A percentile compares a stretch with the other conserved stretches of the same genome.
phyloP scores from a whole-genome alignment of 2,113 vertebrate species.

The Corythornis cristatus region DNA sequence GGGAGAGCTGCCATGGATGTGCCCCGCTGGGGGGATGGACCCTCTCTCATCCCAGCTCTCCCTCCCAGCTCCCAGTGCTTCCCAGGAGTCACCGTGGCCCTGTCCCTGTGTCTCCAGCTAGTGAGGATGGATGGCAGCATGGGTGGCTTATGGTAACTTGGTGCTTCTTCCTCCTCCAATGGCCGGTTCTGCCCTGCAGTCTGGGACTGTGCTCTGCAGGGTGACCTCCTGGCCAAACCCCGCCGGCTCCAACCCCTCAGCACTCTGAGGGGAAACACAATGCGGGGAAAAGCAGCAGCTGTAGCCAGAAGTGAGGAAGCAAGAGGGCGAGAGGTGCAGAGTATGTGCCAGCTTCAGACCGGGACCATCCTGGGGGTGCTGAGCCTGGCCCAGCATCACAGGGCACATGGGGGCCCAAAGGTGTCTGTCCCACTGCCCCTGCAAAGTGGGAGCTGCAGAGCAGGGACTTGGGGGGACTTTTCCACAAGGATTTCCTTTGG shows the following conservation, averaged over 20 bases:
- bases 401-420: fast-evolving
- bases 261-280: neutral
- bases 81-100: neutral
- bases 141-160: neutral
- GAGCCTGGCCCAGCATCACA: neutral
- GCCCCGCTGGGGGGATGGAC: neutral
- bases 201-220: fast-evolving
- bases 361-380: neutral
- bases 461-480: fast-evolving
- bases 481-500: neutral
- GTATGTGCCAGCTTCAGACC: neutral
- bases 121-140: conserved; percentile 28
- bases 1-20: neutral
- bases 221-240: neutral
- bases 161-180: neutral
- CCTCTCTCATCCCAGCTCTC: neutral
- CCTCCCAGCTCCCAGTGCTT: neutral
- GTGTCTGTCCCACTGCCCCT: neutral
- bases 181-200: fast-evolving
- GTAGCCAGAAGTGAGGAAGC: neutral
- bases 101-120: neutral
- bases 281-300: neutral
- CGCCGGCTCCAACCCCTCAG: neutral
- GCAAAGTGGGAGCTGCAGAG: neutral
- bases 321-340: neutral